These are phyloP conservation scores for Phortica magna DNA, from an alignment of 2,888 invertebrate species.

Conservation along the genomic window DNA sequence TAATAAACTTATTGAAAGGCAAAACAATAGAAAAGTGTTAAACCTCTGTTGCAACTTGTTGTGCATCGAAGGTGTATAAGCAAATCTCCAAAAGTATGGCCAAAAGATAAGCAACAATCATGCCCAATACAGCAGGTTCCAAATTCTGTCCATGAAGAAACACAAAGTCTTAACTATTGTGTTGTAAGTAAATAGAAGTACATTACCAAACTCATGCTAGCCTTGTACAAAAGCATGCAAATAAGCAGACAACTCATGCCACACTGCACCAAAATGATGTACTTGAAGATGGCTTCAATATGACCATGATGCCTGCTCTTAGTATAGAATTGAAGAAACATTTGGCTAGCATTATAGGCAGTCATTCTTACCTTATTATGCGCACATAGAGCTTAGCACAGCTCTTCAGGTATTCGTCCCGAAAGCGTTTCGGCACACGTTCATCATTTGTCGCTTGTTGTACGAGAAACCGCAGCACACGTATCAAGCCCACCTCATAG, in stretches of 20 bases:
- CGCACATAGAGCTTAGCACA: conserved; percentile 61
- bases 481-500: conserved; percentile 61
- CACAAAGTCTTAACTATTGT: background rate
- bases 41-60: conserved; percentile 58
- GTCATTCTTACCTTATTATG: conserved; percentile 52
- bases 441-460: conserved; percentile 57
- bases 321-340: background rate
- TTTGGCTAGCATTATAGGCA: background rate
- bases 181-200: background rate
- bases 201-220: conserved; percentile 62
- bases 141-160: conserved; percentile 44
- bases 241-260: conserved; percentile 60
- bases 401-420: conserved; percentile 59
- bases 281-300: conserved; percentile 61
- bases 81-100: conserved; percentile 59
- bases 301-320: conserved; percentile 54
- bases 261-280: conserved; percentile 63
- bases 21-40: background rate
- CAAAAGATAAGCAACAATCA: conserved; percentile 60
- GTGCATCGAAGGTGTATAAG: conserved; percentile 60
- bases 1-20: background rate
- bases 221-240: conserved; percentile 67
- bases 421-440: conserved; percentile 51
- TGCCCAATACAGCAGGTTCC: conserved; percentile 54
- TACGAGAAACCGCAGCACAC: conserved; percentile 61